Conservation (phyloP, 2,113 vertebrate species). For the Peromyscus leucopus region DNA sequence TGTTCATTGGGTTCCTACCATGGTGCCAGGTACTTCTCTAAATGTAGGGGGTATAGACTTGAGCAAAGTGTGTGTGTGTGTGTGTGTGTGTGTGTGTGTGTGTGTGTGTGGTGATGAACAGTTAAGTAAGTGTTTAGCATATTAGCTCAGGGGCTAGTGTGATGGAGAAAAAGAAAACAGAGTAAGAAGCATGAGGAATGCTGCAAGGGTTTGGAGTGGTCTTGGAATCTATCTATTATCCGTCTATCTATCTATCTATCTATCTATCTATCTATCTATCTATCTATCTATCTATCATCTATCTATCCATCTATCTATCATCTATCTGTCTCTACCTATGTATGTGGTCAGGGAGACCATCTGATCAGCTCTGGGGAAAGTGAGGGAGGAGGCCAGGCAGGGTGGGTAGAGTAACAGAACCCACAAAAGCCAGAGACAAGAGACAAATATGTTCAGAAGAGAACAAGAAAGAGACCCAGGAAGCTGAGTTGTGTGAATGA, state of each 20-base stretch:
- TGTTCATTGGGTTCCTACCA: neutral
- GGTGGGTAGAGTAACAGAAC: neutral
- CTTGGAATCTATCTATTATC: neutral
- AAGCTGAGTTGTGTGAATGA: neutral
- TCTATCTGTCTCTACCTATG: neutral
- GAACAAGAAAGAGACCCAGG: neutral
- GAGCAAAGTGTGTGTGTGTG: conserved; percentile 6
- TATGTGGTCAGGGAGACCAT: neutral
- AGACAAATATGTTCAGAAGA: neutral
- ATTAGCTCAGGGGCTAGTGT: neutral
- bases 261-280: neutral
- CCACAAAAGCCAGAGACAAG: neutral
- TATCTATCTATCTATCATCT: neutral
- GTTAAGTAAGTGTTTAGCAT: neutral
- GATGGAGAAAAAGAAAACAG: neutral
- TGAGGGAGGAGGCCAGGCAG: neutral
- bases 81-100: neutral
- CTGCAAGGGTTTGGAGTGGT: neutral
- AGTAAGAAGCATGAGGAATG: neutral
- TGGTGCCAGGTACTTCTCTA: neutral
- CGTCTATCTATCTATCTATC: neutral
- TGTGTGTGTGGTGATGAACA: neutral
- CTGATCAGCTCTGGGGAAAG: conserved; percentile 9
- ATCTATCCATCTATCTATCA: neutral
- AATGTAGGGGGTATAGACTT: neutral